Conservation (phyloP, 2,888 invertebrate species). For the Hofmannophila pseudospretella region DNA sequence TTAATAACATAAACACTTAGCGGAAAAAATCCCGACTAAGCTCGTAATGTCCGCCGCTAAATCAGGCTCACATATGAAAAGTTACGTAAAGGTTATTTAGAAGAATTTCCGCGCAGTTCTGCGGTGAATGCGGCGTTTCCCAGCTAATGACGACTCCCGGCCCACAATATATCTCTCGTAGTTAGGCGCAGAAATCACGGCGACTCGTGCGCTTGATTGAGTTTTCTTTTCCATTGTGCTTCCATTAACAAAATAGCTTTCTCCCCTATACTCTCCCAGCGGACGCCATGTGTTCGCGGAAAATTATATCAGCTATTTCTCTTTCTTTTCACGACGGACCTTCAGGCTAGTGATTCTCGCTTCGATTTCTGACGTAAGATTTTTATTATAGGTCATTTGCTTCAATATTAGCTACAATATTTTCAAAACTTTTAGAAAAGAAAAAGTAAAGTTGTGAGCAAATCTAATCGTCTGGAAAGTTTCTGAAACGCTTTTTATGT, state of each 20-base stretch:
- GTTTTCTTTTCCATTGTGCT: constrained; percentile 73
- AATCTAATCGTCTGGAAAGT: neutral
- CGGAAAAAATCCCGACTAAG: constrained; percentile 29
- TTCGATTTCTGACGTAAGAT: too few relatives aligned
- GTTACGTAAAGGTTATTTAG: constrained; percentile 54
- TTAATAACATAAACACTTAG: constrained; percentile 13
- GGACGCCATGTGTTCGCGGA: constrained; percentile 60
- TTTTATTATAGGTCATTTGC: too few relatives aligned
- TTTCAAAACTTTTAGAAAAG: too few relatives aligned
- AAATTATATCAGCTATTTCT: constrained; percentile 68
- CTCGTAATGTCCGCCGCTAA: constrained; percentile 40
- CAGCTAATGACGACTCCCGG: constrained; percentile 63
- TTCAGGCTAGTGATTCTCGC: constrained; percentile 13
- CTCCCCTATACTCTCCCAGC: constrained; percentile 47
- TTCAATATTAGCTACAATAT: too few relatives aligned
- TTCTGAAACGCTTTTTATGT: neutral
- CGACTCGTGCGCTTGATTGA: constrained; percentile 71
- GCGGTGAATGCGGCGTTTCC: constrained; percentile 49
- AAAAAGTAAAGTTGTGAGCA: neutral
- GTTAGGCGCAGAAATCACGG: constrained; percentile 73
- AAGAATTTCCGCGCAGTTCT: constrained; percentile 43
- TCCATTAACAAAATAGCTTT: constrained; percentile 73
- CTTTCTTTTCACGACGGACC: constrained; percentile 26
- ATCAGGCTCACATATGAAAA: constrained; percentile 58
- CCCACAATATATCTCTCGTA: constrained; percentile 68